Percentiles rank a stretch among this genome's conserved stretches.
Conservation (phyloP, 2,113 vertebrate species). For the Erythrolamprus reginae region DNA sequence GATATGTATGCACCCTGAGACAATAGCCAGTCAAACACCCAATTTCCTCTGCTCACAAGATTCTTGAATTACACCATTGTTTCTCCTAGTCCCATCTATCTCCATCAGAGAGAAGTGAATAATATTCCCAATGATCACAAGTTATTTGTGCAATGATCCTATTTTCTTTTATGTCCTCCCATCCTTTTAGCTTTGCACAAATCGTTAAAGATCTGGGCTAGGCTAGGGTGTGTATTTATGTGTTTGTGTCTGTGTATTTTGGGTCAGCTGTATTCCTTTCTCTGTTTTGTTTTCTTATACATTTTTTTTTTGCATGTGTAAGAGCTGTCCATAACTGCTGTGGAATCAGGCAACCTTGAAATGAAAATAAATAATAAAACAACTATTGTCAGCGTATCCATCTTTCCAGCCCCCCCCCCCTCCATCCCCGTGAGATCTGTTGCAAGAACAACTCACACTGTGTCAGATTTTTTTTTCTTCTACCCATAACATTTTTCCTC, state of each 20-base stretch:
- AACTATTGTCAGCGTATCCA: neutral
- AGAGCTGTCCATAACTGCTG: neutral
- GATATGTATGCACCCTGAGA: neutral
- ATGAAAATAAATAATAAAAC: neutral
- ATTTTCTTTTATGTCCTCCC: neutral
- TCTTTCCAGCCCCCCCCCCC: no score
- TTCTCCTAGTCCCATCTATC: neutral
- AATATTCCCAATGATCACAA: neutral
- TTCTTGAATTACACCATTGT: neutral
- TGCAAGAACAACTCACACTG: neutral
- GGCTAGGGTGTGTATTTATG: neutral
- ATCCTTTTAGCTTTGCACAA: neutral
- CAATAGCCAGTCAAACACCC: neutral
- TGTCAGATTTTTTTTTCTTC: neutral
- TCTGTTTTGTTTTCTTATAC: neutral
- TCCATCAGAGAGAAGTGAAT: neutral
- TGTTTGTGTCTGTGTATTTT: neutral
- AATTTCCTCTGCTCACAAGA: neutral
- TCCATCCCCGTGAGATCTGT: neutral
- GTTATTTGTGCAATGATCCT: neutral
- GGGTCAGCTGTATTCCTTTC: neutral
- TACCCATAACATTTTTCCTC: neutral
- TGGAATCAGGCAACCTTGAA: neutral
- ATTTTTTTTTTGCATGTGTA: neutral
- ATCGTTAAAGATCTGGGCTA: neutral